Evolutionary conservation across 92 coral and sea anemone genomes (phyloP), one percentile per base, ranked within the genome.

Genomic region (Bergia puertoricense): DNA sequence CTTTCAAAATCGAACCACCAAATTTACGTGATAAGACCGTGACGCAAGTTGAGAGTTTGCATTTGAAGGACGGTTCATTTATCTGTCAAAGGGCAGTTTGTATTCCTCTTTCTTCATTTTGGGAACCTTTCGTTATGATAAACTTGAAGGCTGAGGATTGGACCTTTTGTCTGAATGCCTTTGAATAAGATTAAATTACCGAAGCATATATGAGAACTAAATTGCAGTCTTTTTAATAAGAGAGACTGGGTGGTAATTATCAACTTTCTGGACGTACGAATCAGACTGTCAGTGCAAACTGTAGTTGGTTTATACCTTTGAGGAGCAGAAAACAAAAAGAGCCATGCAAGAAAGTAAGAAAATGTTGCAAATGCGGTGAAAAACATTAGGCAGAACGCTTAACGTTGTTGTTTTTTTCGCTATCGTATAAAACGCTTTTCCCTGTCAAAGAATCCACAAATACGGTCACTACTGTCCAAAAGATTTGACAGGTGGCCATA

Each of bases 401-500:
- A 10, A 73, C 42, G 13, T 39, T 73, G 41, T 37, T 73, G 18
- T 73, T 10, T 73, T 66, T 73, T 62, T 16, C 69, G 43, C 36
- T 73, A 73, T 23, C 43, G 7, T 73, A 15, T 30, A 36, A 73
- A 73, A 37, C 42, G 44, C 44, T 36, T 36, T 30, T 30, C 37
- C 8, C 43, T 37, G 77, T 4, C 41, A 2, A 8, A 73, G 4
- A 73, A 4, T 73, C 77, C 77, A 37, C 77, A 73, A 73, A 37
- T 11, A 9, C 43, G 37, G 44, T 73, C 43, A 73, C 43, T 30
- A 22, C 15, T 39, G 8, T 37, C 77, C 42, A 37, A 36, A 38
- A 73, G 15, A 73, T 73, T 73, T 37, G 77, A 73, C 77, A 73
- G 77, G 43, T 73, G 77, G 37, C 77, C 20, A 36, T 22, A 62